These are phyloP conservation scores for Crepidodera aurea DNA, from an alignment of 2,888 invertebrate genomes.

Conservation along the genomic window DNA sequence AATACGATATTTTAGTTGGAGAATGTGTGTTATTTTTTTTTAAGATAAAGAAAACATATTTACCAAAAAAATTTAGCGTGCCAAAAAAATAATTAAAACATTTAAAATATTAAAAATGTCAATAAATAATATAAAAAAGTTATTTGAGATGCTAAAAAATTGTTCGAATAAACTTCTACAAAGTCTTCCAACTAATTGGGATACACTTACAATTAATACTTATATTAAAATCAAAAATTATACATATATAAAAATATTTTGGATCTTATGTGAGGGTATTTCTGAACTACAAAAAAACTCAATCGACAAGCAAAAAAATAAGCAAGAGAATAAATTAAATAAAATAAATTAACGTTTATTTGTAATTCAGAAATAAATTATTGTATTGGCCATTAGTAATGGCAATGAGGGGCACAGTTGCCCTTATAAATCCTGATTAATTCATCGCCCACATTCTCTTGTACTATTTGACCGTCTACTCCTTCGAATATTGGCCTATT, in stretches of 20 bases:
- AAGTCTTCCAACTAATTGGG: not conserved
- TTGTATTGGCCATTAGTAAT: not conserved
- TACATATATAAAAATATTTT: not conserved
- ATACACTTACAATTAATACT: not conserved
- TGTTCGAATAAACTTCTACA: too few species aligned
- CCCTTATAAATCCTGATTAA: constrained; percentile 9
- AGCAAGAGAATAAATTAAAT: too few species aligned
- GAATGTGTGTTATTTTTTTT: too few species aligned
- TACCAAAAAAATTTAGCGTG: too few species aligned
- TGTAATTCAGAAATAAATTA: not conserved
- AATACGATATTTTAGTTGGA: too few species aligned
- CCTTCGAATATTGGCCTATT: constrained; percentile 14
- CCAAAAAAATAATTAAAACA: too few species aligned
- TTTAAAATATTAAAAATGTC: too few species aligned
- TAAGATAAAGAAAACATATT: too few species aligned
- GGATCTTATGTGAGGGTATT: not conserved
- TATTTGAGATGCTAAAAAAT: too few species aligned
- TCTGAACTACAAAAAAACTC: not conserved
- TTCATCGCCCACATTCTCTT: constrained; percentile 8
- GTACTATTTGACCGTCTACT: constrained; percentile 3
- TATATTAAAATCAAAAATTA: not conserved
- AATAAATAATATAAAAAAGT: too few species aligned
- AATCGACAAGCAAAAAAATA: not conserved
- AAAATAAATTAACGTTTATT: not conserved
- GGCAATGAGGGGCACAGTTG: not conserved